phyloP scores from a whole-genome alignment of 2,888 invertebrate species.

The Apantesis nais region DNA sequence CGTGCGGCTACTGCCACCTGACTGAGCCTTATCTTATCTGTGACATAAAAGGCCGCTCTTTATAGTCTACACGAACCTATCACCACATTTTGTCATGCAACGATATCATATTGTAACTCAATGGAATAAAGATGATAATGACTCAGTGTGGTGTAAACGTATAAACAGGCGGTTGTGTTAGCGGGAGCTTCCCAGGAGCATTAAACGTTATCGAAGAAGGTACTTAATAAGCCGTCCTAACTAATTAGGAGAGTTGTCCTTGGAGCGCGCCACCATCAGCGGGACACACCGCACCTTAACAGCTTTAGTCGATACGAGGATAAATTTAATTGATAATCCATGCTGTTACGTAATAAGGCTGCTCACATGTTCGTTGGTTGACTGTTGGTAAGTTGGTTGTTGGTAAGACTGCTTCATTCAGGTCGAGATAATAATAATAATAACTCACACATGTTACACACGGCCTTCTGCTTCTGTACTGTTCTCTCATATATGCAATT shows the following conservation, averaged over 20 bases:
- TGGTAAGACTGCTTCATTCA: not conserved
- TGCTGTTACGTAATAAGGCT: not conserved
- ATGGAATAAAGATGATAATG: constrained; percentile 17
- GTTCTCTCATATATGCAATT: not conserved
- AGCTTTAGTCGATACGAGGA: not conserved
- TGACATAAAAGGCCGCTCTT: constrained; percentile 61
- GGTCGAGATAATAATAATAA: not conserved
- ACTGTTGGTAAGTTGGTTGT: not conserved
- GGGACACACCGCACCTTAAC: not conserved
- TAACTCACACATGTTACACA: too few relatives aligned
- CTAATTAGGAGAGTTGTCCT: constrained; percentile 59
- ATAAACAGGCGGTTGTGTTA: constrained; percentile 53
- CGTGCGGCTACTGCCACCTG: constrained; percentile 30
- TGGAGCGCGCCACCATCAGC: not conserved
- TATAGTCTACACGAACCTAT: constrained; percentile 40
- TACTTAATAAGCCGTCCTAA: constrained; percentile 61
- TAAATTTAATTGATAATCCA: not conserved
- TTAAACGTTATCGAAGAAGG: constrained; percentile 63
- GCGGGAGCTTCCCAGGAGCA: constrained; percentile 54
- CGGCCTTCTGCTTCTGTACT: too few relatives aligned
- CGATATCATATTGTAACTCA: constrained; percentile 11
- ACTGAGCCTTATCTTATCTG: constrained; percentile 62
- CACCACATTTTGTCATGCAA: constrained; percentile 15
- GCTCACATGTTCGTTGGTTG: not conserved
- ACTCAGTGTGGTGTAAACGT: constrained; percentile 33